These are phyloP conservation scores for Tinea semifulvella DNA, from an alignment of 2,888 invertebrate species.

Conservation along the genomic window DNA sequence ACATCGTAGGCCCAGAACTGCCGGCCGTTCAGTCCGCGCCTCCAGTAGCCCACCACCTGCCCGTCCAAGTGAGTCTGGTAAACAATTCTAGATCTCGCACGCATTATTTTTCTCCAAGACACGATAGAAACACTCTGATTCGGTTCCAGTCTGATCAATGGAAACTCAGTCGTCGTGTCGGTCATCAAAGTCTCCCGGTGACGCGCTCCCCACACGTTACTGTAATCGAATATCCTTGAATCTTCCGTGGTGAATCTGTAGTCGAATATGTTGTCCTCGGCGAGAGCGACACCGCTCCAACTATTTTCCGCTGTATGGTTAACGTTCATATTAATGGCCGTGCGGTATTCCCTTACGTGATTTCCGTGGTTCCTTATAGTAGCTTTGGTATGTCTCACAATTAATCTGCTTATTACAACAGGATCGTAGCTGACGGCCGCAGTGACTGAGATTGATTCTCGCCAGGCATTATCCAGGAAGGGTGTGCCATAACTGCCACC, in stretches of 20 bases:
- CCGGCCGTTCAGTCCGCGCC: not conserved
- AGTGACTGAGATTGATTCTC: not conserved
- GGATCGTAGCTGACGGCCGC: not conserved
- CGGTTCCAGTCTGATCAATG: not conserved
- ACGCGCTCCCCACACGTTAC: not conserved
- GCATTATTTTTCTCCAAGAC: not conserved
- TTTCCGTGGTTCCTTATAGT: no score
- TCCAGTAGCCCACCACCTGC: not conserved
- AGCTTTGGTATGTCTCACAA: no score
- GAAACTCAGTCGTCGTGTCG: not conserved
- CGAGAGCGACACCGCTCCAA: no score
- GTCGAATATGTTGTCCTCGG: not conserved
- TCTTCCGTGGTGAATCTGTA: not conserved
- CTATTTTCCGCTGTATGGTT: no score
- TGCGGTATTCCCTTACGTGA: no score
- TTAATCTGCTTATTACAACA: no score
- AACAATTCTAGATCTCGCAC: not conserved
- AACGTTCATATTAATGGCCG: no score
- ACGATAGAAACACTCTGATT: not conserved
- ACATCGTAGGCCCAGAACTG: slow-evolving; percentile 1
- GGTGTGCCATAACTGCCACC: not conserved
- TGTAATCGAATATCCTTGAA: not conserved
- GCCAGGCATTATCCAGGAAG: not conserved
- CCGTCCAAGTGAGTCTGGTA: not conserved
- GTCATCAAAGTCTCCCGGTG: not conserved